phyloP scores from a whole-genome alignment of 2,113 vertebrate species.

The Gasterosteus aculeatus region DNA sequence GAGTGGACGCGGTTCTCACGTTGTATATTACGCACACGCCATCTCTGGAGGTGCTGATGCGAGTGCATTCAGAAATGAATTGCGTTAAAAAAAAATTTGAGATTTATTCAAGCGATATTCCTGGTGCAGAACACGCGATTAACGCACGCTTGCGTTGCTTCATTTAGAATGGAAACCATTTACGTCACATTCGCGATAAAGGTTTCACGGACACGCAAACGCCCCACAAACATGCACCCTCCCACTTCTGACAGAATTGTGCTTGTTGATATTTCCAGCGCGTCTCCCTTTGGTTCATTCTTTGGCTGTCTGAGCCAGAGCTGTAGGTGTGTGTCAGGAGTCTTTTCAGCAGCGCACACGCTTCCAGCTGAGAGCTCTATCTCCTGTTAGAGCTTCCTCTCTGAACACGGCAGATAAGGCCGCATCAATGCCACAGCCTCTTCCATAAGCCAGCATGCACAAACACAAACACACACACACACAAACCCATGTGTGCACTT shows the following conservation, averaged over 20 bases:
- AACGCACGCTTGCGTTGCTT: not conserved
- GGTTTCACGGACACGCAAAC: conserved; percentile 9
- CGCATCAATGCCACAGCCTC: conserved; percentile 57
- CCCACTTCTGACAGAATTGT: conserved; percentile 34
- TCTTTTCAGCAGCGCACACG: conserved; percentile 61
- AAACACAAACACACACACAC: conserved; percentile 3
- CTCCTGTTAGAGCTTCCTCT: conserved; percentile 67
- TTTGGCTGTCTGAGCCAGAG: conserved; percentile 51
- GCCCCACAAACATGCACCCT: conserved; percentile 7
- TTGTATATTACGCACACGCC: conserved; percentile 23
- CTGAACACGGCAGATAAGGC: conserved; percentile 77
- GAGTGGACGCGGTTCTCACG: conserved; percentile 2
- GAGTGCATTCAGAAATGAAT: conserved; percentile 18
- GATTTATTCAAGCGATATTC: conserved; percentile 9
- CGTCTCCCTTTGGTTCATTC: conserved; percentile 42
- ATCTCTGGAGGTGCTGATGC: conserved; percentile 11
- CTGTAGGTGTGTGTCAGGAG: conserved; percentile 67
- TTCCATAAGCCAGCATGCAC: conserved; percentile 45
- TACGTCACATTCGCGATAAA: conserved; percentile 23
- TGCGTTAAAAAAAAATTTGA: not conserved
- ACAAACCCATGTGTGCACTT: conserved; percentile 40
- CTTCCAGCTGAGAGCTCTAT: conserved; percentile 66
- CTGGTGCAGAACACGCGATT: not conserved
- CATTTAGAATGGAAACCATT: conserved; percentile 16
- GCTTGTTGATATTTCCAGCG: conserved; percentile 50